Evolutionary conservation across 1,140 invertebrate species (phyloP).

Genomic region (Triops longicaudatus): DNA sequence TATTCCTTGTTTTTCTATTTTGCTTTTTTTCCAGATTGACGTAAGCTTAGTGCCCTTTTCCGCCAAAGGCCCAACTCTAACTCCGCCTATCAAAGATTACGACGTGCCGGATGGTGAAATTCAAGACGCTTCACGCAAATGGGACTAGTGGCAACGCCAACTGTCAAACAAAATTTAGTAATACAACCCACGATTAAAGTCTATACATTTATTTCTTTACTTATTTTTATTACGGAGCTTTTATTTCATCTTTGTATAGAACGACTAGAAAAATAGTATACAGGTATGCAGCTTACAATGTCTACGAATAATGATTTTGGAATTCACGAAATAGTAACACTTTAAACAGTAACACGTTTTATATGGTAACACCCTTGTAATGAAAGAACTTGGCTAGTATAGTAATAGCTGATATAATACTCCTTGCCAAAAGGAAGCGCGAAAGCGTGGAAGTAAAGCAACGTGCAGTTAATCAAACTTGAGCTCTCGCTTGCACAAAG

Average conservation of each 20-base stretch:
- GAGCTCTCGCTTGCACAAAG: slow-evolving; percentile 56
- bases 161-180: background rate
- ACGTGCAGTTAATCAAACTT: slow-evolving; percentile 36
- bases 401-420: background rate
- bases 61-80: slow-evolving; percentile 58
- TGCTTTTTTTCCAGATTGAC: slow-evolving; percentile 54
- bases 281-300: background rate
- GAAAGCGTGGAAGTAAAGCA: background rate
- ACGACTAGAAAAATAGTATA: background rate
- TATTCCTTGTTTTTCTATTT: background rate
- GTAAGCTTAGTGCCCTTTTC: slow-evolving; percentile 54
- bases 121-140: slow-evolving; percentile 67
- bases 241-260: background rate
- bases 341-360: background rate
- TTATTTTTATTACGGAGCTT: background rate
- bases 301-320: background rate
- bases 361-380: too few species aligned
- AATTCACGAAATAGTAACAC: background rate
- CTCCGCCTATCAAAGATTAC: slow-evolving; percentile 69
- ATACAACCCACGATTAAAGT: background rate
- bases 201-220: background rate
- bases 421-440: background rate
- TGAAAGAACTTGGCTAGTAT: background rate
- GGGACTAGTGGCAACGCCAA: slow-evolving; percentile 43
- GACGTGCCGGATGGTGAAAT: slow-evolving; percentile 74